Base-by-base conservation (phyloP, 2,797 vertebrate genomes). In the Tragopan temminckii region DNA sequence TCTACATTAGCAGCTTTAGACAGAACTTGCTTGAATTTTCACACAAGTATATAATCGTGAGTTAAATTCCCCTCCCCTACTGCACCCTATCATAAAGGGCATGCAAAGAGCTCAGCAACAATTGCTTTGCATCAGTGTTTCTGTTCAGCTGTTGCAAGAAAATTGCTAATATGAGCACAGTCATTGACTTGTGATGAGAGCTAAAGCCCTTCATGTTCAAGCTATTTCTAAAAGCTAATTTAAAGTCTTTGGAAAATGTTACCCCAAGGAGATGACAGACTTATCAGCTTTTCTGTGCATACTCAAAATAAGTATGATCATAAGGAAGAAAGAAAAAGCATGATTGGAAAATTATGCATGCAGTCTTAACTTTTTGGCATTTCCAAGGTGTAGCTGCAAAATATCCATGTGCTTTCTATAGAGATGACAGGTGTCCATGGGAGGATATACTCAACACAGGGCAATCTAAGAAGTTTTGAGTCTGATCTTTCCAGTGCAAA, bases 61-160 rank as follows among this genome's bases (percentile, higher is more conserved):
- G 36, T 74, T 72, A 48, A 67, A 21, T 72, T 5, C 1, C 8
- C 15, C 23, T 8, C 14, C 12, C 20, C 19, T 18, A 17, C 31
- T 58, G n/a, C 18, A 76, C 5, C 23, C 17, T 10, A 50, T 76
- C 59, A 36, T 48, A 67, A 93, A 90, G 46, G 74, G 59, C 15
- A 6, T 7, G 19, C 1, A 1, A 74, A 70, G 23, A 77, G 11
- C 33, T 87, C 78, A 52, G 40, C 17, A 75, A n/a, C 29, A 43
- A 67, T 67, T 81, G n/a, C 18, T 80, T 82, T 92, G 21, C 59
- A 68, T 94, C 46, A 40, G 25, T 66, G 42, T 79, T 94, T 88
- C 5, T 3, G 35, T 88, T 91, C 67, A 88, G 46, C 55, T 86
- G 7, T n/a, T 67, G 50, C 48, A 88, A 55, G 31, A 85, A 86